A percentile compares a stretch with the other conserved stretches of the same genome.
Evolutionary conservation across 2,888 invertebrate genomes (phyloP).

Genomic region (Clistopyga incitator): DNA sequence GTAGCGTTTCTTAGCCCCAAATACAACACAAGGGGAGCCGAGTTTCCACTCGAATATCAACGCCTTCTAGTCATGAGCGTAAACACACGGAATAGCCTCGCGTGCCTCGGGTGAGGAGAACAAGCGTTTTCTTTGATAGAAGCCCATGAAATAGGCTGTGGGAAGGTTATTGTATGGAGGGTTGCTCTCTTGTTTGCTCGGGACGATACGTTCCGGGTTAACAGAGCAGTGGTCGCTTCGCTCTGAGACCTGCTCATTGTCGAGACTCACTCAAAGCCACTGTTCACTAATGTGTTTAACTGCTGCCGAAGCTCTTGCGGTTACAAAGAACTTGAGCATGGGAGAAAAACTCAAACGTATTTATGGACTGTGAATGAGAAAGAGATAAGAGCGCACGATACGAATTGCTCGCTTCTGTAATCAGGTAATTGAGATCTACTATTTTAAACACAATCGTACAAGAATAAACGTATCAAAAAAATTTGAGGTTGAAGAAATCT

Average conservation of each 20-base stretch:
- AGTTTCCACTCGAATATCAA: slow-evolving; percentile 16
- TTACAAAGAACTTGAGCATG: not conserved
- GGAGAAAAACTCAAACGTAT: not conserved
- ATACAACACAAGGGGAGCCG: not conserved
- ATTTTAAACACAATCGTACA: too few species aligned
- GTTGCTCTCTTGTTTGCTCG: slow-evolving; percentile 39
- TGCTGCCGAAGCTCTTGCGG: not conserved
- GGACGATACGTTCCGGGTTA: slow-evolving; percentile 31
- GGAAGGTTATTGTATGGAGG: not conserved
- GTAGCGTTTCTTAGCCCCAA: not conserved
- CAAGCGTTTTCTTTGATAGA: slow-evolving; percentile 46
- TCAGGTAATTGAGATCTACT: too few species aligned
- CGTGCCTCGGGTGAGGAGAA: slow-evolving; percentile 1
- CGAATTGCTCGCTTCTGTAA: too few species aligned
- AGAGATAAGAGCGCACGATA: not conserved
- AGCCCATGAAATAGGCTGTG: slow-evolving; percentile 1
- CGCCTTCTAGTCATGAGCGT: not conserved
- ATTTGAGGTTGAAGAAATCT: too few species aligned
- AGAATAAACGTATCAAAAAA: too few species aligned
- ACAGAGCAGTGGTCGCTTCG: slow-evolving; percentile 9
- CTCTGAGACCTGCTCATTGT: slow-evolving; percentile 11
- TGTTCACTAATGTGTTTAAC: slow-evolving; percentile 23
- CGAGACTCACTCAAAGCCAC: slow-evolving; percentile 5
- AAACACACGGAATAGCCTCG: slow-evolving; percentile 25
- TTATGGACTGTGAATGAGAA: not conserved